Conservation (phyloP, 2,888 invertebrate species). For the Micoletzkya japonica region DNA sequence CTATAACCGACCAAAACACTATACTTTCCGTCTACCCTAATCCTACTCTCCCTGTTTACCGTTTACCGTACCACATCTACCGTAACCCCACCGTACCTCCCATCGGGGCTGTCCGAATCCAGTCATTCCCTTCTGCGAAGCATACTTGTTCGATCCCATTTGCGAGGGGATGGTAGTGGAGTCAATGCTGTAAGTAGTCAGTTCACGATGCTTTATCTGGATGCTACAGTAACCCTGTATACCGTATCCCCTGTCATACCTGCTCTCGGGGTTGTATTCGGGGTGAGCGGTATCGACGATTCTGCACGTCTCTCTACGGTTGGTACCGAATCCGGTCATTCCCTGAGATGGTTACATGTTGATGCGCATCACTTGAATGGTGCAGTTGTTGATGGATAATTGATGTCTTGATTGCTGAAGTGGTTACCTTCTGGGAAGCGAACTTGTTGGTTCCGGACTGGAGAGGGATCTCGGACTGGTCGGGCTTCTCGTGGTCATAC, state of each 20-base stretch:
- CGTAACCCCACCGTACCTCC: conserved; percentile 57
- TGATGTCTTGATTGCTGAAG: too few species aligned
- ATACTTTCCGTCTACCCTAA: too few species aligned
- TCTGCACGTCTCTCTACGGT: conserved; percentile 62
- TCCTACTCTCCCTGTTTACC: too few species aligned
- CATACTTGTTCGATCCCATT: conserved; percentile 64
- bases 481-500: conserved; percentile 62
- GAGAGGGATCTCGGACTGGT: conserved; percentile 62
- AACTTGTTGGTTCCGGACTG: conserved; percentile 63
- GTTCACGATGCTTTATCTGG: conserved; percentile 34
- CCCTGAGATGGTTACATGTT: conserved; percentile 36
- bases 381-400: not conserved
- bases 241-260: too few species aligned
- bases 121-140: conserved; percentile 64
- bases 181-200: conserved; percentile 17
- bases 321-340: conserved; percentile 63
- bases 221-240: conserved; percentile 56
- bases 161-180: conserved; percentile 37
- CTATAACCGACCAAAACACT: too few species aligned
- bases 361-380: not conserved
- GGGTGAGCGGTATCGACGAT: conserved; percentile 63
- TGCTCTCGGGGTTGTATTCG: conserved; percentile 60
- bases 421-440: conserved; percentile 52
- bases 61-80: too few species aligned
- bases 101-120: conserved; percentile 63